These are phyloP conservation scores for Heliocidaris erythrogramma DNA, from an alignment of 35 echinoderm and acorn worm species.

Conservation along the genomic window DNA sequence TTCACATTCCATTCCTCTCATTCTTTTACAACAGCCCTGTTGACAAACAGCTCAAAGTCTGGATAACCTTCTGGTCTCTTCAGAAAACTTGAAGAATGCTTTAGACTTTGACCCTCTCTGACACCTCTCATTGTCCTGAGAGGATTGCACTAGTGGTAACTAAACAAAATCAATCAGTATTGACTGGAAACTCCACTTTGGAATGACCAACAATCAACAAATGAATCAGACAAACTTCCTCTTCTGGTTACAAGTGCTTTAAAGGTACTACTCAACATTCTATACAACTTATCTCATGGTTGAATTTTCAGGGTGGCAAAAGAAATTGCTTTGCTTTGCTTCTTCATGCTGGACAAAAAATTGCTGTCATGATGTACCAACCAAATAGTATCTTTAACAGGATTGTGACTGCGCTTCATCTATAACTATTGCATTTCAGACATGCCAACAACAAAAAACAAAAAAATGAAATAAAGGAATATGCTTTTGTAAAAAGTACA, in stretches of 20 bases:
- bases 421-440: too few species aligned
- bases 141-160: background rate
- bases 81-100: background rate
- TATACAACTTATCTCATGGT: too few species aligned
- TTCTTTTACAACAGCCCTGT: background rate
- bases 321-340: too few species aligned
- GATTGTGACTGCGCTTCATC: too few species aligned
- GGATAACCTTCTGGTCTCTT: background rate
- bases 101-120: background rate
- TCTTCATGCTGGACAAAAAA: too few species aligned
- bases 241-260: background rate
- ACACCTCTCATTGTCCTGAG: background rate
- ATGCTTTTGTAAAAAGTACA: too few species aligned
- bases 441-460: too few species aligned
- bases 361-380: too few species aligned
- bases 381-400: too few species aligned
- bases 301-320: too few species aligned
- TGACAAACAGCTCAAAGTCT: conserved; percentile 9
- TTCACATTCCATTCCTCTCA: background rate
- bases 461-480: too few species aligned
- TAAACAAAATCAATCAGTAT: conserved; percentile 5
- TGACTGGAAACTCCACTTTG: background rate
- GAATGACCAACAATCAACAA: background rate
- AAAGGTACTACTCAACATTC: too few species aligned
- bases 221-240: conserved; percentile 3